Evolutionary conservation across 2,113 vertebrate species (phyloP).

Genomic region (Lophochroa leadbeateri): DNA sequence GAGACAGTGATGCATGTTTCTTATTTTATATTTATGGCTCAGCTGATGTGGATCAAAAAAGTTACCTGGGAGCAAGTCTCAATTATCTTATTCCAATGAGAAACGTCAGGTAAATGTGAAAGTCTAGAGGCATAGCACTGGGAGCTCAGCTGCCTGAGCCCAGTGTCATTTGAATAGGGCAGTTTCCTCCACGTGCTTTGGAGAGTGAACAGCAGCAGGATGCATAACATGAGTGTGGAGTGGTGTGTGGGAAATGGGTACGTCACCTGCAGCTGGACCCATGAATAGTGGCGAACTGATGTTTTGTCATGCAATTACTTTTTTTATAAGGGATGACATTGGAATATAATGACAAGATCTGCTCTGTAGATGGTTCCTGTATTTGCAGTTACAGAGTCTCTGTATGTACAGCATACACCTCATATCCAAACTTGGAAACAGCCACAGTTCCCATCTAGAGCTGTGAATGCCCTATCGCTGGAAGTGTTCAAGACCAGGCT

Average conservation of each 20-base stretch:
- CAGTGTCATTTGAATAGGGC: not conserved
- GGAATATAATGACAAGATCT: not conserved
- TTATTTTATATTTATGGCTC: not conserved
- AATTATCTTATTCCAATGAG: not conserved
- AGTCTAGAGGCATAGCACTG: not conserved
- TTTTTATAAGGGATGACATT: not conserved
- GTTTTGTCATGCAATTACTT: not conserved
- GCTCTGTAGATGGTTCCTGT: not conserved
- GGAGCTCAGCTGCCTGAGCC: not conserved
- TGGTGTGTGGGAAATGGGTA: not conserved
- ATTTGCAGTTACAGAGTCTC: not conserved
- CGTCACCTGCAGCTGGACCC: not conserved
- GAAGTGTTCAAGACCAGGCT: not conserved
- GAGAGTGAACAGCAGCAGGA: not conserved
- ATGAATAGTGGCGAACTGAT: not conserved
- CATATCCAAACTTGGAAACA: not conserved
- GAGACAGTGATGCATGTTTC: not conserved
- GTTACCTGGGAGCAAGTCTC: not conserved
- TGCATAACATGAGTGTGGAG: not conserved
- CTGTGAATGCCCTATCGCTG: not conserved
- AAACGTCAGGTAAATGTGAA: not conserved
- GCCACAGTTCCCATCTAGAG: not conserved
- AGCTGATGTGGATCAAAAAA: conserved; percentile 5
- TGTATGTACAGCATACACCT: not conserved
- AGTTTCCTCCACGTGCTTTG: not conserved